Evolutionary conservation across 2,797 vertebrate species (phyloP).

Genomic region (Syncerus caffer): DNA sequence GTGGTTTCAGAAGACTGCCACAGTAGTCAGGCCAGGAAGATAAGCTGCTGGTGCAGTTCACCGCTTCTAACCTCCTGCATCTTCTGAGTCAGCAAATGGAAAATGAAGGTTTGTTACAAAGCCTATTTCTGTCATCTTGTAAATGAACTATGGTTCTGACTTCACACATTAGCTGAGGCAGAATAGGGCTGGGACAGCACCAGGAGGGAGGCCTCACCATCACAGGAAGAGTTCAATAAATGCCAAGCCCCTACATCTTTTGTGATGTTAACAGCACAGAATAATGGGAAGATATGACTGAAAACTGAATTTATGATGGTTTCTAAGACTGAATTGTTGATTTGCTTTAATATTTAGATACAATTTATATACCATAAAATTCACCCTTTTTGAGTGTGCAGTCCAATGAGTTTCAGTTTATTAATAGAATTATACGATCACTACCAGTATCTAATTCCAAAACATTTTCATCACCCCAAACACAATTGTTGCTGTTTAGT

Average conservation of each 20-base stretch:
- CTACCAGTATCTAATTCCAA: neutral
- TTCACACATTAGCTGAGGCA: neutral
- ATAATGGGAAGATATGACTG: neutral
- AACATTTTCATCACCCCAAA: neutral
- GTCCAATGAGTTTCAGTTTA: neutral
- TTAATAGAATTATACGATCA: neutral
- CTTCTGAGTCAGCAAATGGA: neutral
- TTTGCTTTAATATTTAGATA: slow-evolving; percentile 14
- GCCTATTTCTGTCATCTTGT: neutral
- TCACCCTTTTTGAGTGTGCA: neutral
- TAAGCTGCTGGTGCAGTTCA: neutral
- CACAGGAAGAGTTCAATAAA: neutral
- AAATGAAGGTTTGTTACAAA: neutral
- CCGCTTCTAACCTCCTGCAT: neutral
- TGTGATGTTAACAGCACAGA: neutral
- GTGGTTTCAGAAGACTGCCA: neutral
- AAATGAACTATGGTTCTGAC: neutral
- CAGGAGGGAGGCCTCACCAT: neutral
- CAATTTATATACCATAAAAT: neutral
- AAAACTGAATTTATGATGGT: neutral
- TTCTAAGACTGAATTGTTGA: neutral
- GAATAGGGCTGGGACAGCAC: neutral
- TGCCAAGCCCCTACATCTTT: too few species aligned
- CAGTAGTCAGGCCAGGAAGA: neutral
- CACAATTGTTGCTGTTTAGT: neutral